Evolutionary conservation across 1,140 invertebrate genomes (phyloP).

Genomic region (Amyelois transitella): DNA sequence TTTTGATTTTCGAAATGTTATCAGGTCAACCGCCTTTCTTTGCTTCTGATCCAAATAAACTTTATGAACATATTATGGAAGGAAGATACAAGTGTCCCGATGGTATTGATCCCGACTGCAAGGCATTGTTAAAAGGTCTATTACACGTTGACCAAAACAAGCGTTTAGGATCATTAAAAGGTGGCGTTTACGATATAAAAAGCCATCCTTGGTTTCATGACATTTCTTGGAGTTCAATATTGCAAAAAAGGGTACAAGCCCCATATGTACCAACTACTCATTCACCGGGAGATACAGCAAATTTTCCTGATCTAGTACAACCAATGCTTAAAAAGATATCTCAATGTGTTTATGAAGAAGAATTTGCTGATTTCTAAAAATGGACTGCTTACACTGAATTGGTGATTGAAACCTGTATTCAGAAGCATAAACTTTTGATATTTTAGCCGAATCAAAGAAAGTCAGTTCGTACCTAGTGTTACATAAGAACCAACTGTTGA

Average conservation of each 20-base stretch:
- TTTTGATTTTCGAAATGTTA: conserved; percentile 87
- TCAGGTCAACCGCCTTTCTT: conserved; percentile 87
- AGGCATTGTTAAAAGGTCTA: conserved; percentile 87
- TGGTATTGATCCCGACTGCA: conserved; percentile 81
- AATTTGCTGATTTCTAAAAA: conserved; percentile 57
- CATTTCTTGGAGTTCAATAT: conserved; percentile 86
- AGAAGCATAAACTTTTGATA: not conserved
- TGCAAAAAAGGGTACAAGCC: conserved; percentile 83
- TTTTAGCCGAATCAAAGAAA: no score
- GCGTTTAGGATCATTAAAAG: conserved; percentile 88
- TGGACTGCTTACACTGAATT: not conserved
- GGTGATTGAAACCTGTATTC: not conserved
- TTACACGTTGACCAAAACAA: conserved; percentile 89
- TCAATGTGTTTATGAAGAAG: conserved; percentile 42
- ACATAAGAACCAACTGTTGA: no score
- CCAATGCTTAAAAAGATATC: conserved; percentile 30
- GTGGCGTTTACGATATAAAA: conserved; percentile 81
- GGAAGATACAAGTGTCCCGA: conserved; percentile 80
- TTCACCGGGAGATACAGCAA: conserved; percentile 81
- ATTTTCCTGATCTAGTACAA: conserved; percentile 82
- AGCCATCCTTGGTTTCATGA: conserved; percentile 79
- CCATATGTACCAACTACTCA: conserved; percentile 83
- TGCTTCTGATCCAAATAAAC: conserved; percentile 84
- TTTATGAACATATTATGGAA: conserved; percentile 88
- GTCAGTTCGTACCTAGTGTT: no score